Conservation (phyloP, 2,888 invertebrate species). For the Brachyptera putata region DNA sequence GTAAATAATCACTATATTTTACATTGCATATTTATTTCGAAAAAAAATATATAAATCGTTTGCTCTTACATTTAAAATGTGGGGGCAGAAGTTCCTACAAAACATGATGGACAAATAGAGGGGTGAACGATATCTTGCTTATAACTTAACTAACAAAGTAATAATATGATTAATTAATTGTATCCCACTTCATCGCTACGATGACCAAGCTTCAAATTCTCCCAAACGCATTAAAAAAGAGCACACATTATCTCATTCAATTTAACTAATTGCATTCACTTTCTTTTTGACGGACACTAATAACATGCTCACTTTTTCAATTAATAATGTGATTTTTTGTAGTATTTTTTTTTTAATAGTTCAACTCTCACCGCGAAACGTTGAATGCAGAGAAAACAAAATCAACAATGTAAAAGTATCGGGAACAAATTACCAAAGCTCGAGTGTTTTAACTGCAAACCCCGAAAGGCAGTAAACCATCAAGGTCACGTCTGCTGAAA, state of each 20-base stretch:
- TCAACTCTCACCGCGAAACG: not conserved
- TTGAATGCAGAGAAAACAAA: too few species aligned
- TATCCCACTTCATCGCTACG: not conserved
- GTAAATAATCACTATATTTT: not conserved
- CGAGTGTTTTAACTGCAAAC: not conserved
- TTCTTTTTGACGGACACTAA: not conserved
- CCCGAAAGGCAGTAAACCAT: not conserved
- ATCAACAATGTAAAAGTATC: too few species aligned
- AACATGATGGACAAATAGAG: too few species aligned
- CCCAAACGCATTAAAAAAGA: not conserved
- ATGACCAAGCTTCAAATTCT: not conserved
- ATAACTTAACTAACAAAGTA: slow-evolving; percentile 1
- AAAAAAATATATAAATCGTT: not conserved
- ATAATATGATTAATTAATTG: not conserved
- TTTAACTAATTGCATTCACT: not conserved
- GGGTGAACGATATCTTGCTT: not conserved
- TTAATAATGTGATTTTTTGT: not conserved
- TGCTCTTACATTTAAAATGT: not conserved
- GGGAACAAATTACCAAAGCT: not conserved
- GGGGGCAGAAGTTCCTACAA: not conserved
- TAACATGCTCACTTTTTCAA: not conserved
- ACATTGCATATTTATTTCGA: not conserved
- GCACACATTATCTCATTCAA: not conserved
- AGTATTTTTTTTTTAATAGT: not conserved
- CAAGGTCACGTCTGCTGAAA: not conserved